A percentile compares a stretch with the other conserved stretches of the same genome.
Conservation (phyloP, 2,888 invertebrate genomes). For the Acleris emargana region DNA sequence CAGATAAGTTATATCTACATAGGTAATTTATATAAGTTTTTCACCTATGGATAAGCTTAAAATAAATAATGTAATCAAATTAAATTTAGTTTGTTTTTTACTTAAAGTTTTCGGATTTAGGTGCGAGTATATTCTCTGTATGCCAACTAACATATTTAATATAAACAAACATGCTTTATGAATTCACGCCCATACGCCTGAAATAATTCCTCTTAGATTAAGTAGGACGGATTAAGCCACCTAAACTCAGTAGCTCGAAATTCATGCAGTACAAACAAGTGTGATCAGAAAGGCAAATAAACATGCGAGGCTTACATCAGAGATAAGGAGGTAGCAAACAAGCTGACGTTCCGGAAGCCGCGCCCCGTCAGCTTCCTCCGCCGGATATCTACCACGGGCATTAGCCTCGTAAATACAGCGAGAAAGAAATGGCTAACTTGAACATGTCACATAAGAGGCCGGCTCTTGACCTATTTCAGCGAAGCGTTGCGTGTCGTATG, state of each 20-base stretch:
- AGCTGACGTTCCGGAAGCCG: constrained; percentile 66
- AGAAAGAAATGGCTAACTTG: constrained; percentile 50
- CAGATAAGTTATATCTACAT: no score
- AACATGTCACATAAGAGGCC: constrained; percentile 47
- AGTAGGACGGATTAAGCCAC: constrained; percentile 27
- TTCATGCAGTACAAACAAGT: constrained; percentile 38
- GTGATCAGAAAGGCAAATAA: constrained; percentile 55
- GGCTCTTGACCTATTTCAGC: constrained; percentile 49
- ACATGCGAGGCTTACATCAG: constrained; percentile 48
- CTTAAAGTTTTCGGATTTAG: no score
- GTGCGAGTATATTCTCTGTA: no score
- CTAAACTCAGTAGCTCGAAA: constrained; percentile 23
- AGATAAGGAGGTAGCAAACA: constrained; percentile 54
- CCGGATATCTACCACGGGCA: constrained; percentile 59
- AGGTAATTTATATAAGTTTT: no score
- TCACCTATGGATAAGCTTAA: no score
- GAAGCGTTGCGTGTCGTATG: constrained; percentile 40
- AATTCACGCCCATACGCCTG: background rate
- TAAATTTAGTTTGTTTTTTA: no score
- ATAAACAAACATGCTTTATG: no score
- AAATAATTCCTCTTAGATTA: constrained; percentile 21
- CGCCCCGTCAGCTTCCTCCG: constrained; percentile 62
- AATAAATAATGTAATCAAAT: no score
- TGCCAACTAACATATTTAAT: no score
- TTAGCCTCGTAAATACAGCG: constrained; percentile 56